Base-by-base conservation (phyloP, 2,888 invertebrate species). In the Cheilosia variabilis region DNA sequence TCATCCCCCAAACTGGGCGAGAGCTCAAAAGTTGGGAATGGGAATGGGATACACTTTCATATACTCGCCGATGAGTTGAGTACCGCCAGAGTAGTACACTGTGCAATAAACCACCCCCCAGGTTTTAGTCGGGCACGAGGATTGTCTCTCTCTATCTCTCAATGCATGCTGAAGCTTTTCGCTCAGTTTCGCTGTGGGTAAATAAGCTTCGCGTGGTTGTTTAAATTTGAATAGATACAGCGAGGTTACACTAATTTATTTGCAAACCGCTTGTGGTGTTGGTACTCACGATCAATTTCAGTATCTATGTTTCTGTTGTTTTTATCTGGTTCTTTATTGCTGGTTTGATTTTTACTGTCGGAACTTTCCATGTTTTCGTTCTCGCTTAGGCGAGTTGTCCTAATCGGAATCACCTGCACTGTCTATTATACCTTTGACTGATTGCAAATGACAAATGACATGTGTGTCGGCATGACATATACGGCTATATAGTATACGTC, bases 321-420 rank as follows among this genome's bases (percentile, higher is more conserved):
- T 52, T 57, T 65, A 22, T 45, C 45, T 53, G 10, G 9, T n/a
- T 58, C 17, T 47, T 24, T 27, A n/a, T 53, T 57, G 24, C 5
- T 43, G 19, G 19, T 7, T 43, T 41, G 19, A 34, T 63, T 63
- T 34, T 22, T 43, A 52, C 27, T 6, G 7, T 53, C 19, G 15
- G 60, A 45, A 68, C 60, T 34, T 68, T 52, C 62, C 72, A 37
- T 37, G 22, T 17, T 17, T 45, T 45, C 45, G 22, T 17, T 17
- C 19, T 45, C 45, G 55, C 13, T 24, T 69, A 53, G 41, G 2
- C 41, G 55, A 57, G 47, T 69, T 55, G 27, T 45, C 47, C 63
- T 69, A 78, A 78, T 63, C 69, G 55, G 69, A 77, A 50, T 77
- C 77, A 77, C 77, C 77, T 69, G 69, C 45, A 69, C 19, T 53